Base-by-base conservation (phyloP, 1,140 invertebrate genomes). In the Drosophila lowei region DNA sequence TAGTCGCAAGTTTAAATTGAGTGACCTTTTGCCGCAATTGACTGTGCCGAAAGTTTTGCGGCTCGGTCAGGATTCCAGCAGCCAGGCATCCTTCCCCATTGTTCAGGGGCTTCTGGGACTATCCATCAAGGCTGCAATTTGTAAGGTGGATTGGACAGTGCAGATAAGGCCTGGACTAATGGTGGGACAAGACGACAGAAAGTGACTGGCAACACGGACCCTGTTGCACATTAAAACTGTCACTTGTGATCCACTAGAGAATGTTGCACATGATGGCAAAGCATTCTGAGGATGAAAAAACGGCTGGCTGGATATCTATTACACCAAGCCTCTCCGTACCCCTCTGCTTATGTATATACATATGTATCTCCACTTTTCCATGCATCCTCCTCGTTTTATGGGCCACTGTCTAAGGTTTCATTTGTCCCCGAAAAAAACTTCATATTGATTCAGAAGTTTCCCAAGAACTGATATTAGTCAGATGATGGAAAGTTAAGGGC, bases 1-100 rank as follows among this genome's bases (percentile, higher is more conserved):
- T 63, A 66, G 67, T 46, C 61, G 53, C 71, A 83, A 84, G 61
- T 84, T 84, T 79, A 79, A 84, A 85, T 84, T 85, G 79, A 84
- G 80, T 84, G 79, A 85, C 79, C 79, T 85, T 84, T 76, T 84
- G 80, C 80, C 76, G 76, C 80, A 72, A 84, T 79, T 76, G 76
- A 85, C 59, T 85, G 65, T 72, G 72, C 62, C 76, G 55, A 72
- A 85, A 75, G 71, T 74, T 84, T 75, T 74, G 48, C 34, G 68
- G 60, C 50, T 30, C 8, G 8, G 30, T 9, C 30, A 30, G 30
- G 7, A 8, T 6, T 63, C 38, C 49, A 53, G 63, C 42, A 55
- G 42, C 11, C 34, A 5, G 41, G 23, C 47, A 48, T 23, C 64
- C 34, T 48, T 49, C 41, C 28, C 64, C 8, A 64, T 64, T 64